Conservation (phyloP, 2,113 vertebrate genomes). For the Rhegmatorhina hoffmannsi region DNA sequence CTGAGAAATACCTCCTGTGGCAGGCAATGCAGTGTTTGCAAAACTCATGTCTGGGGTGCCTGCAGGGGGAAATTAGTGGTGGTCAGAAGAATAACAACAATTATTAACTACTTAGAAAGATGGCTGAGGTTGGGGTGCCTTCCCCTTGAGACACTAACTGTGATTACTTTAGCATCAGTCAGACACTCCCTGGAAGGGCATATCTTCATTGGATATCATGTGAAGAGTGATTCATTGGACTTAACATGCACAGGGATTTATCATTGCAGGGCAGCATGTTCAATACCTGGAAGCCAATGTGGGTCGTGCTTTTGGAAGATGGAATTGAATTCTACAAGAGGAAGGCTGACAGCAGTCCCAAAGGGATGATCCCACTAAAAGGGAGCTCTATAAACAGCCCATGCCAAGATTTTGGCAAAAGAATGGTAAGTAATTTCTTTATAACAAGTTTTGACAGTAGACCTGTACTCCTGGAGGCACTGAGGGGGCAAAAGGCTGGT, state of each 20-base stretch:
- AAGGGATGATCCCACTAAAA: constrained; percentile 95
- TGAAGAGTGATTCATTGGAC: background rate
- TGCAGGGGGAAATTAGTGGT: background rate
- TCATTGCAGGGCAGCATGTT: constrained; percentile 86
- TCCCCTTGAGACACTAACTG: background rate
- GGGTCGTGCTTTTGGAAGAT: constrained; percentile 92
- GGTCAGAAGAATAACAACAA: background rate
- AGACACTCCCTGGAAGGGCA: background rate
- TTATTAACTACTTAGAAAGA: background rate
- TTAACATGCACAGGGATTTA: background rate
- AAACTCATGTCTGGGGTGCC: background rate
- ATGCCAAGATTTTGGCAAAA: constrained; percentile 91
- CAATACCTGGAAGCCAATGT: constrained; percentile 92
- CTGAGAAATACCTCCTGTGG: background rate
- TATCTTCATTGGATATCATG: background rate
- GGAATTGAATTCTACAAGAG: constrained; percentile 93
- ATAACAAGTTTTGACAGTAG: background rate
- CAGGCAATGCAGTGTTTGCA: background rate
- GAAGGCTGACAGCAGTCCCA: constrained; percentile 89
- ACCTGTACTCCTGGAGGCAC: background rate
- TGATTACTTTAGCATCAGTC: background rate
- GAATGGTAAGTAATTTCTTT: constrained; percentile 77
- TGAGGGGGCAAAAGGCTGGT: background rate
- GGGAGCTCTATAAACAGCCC: constrained; percentile 83
- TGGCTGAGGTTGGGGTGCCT: background rate